phyloP scores from a whole-genome alignment of 2,113 vertebrate genomes.

The Tamias sibiricus region DNA sequence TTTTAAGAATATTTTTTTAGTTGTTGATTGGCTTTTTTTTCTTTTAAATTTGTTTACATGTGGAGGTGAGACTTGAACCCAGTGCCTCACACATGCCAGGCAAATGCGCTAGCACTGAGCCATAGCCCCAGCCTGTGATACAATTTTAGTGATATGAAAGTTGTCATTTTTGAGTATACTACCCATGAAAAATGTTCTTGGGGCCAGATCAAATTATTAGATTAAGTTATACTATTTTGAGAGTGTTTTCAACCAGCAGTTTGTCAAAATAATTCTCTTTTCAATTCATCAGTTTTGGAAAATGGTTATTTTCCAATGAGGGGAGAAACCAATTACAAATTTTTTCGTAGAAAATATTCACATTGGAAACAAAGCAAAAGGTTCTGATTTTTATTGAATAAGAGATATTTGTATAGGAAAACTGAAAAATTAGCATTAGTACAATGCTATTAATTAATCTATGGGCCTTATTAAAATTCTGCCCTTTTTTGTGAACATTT shows the following conservation, averaged over 20 bases:
- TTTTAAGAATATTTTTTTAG: not conserved
- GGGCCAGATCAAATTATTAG: not conserved
- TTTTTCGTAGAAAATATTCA: slow-evolving; percentile 9
- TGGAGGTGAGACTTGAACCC: no score
- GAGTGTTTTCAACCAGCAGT: slow-evolving; percentile 3
- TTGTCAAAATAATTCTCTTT: slow-evolving; percentile 13
- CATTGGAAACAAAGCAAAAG: slow-evolving; percentile 12
- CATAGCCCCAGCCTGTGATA: not conserved
- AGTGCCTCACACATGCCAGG: no score
- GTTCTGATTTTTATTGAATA: not conserved
- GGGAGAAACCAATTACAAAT: slow-evolving; percentile 3
- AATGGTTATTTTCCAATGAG: slow-evolving; percentile 30
- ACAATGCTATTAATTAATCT: not conserved
- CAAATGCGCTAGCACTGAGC: no score
- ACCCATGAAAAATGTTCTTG: slow-evolving; percentile 33
- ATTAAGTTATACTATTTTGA: not conserved
- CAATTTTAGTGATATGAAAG: not conserved
- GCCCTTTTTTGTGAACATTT: not conserved
- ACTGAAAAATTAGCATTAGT: not conserved
- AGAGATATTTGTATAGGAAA: not conserved
- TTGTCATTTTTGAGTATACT: not conserved
- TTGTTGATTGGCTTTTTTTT: no score
- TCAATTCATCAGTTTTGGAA: slow-evolving; percentile 39
- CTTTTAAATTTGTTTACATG: no score
- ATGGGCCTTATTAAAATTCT: not conserved